Evolutionary conservation across 2,888 invertebrate genomes (phyloP), one percentile per base, ranked within the genome.

Genomic region (Eupithecia subumbrata): DNA sequence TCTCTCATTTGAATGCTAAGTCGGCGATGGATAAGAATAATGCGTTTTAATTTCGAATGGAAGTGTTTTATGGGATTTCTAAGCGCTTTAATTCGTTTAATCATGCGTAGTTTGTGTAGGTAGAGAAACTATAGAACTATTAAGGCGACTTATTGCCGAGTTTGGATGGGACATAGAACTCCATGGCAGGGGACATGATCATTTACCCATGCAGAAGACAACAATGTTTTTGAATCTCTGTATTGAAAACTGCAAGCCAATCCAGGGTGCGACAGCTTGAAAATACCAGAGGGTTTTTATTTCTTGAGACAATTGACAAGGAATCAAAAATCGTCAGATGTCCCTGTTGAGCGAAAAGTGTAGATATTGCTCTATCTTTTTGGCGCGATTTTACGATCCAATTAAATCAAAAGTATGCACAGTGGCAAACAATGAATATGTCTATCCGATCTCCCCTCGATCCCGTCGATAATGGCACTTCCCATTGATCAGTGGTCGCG

Each of bases 1-100:
- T 43, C 37, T 66, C 71, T 74, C 71, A 75, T 73, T 73, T 68
- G 22, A 71, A 75, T 72, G 56, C 25, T 48, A 64, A 69, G 52
- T 69, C 22, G 1, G 56, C 45, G 60, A 72, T 73, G 72, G 48
- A 70, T 60, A 18, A 25, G 43, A 75, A 74, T 70, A 77, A 75
- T 75, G 18, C n/a, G 43, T 52, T 76, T 73, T 75, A 75, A 77
- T 77, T 73, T 45, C 69, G 56, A 77, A 75, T 71, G 30, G 18
- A 8, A 71, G 30, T 77, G 69, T 73, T 73, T 77, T 69, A 77
- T 75, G 52, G 48, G 18, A 7, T 64, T 75, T 72, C 56, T 37
- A 67, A 67, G 40, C 67, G 66, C 25, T 66, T 45, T 72, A 52
- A 72, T 72, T 56, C 67, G 18, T 66, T 43, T 40, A 40, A 40